These are phyloP conservation scores for Mesocricetus auratus DNA, from an alignment of 2,113 vertebrate genomes.

Conservation along the genomic window DNA sequence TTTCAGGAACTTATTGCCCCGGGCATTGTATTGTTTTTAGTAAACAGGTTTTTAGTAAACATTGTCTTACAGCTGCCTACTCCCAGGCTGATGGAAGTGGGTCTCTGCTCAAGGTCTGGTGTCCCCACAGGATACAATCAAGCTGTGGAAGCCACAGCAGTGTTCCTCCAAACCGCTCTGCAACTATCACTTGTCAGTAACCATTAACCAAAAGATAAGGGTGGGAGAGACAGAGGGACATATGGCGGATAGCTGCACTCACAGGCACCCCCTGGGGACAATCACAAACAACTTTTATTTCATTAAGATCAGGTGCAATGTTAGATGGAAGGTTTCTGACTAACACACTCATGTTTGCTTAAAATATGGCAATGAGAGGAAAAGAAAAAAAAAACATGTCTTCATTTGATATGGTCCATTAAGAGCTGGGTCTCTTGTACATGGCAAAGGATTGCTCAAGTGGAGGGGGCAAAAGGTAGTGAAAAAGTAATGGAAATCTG, in stretches of 20 bases:
- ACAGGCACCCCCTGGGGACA: neutral
- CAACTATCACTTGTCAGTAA: neutral
- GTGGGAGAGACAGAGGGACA: neutral
- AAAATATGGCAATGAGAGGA: neutral
- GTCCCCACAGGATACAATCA: conserved; percentile 2
- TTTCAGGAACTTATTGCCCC: no score
- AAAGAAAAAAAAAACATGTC: neutral
- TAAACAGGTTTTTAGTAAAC: no score
- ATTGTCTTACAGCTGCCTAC: no score
- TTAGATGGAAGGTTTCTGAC: neutral
- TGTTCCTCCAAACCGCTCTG: neutral
- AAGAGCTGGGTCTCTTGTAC: neutral
- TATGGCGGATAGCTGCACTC: neutral
- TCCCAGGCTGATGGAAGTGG: no score
- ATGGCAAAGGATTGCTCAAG: neutral
- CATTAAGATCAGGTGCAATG: neutral
- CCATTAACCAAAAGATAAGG: neutral
- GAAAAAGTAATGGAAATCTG: neutral
- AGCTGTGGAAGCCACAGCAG: neutral
- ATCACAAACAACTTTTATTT: neutral
- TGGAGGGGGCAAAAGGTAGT: neutral
- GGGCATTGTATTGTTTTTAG: no score
- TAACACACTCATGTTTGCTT: neutral
- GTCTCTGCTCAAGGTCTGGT: no score
- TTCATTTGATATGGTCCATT: neutral